Conservation (phyloP, 2,888 invertebrate genomes). For the Lomographa bimaculata region DNA sequence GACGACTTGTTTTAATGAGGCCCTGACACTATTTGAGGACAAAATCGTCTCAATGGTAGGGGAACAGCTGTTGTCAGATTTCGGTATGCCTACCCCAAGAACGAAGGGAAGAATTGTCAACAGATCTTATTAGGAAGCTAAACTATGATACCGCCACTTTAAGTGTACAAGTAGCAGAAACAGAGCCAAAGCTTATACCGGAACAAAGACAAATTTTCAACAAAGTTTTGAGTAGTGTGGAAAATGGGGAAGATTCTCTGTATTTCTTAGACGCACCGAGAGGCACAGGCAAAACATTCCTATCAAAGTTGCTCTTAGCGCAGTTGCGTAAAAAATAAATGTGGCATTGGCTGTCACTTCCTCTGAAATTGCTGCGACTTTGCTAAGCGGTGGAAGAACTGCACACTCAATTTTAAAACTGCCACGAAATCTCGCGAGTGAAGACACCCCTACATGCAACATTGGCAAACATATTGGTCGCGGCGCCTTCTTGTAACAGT, state of each 20-base stretch:
- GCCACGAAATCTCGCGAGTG: constrained; percentile 29
- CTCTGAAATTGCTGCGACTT: constrained; percentile 25
- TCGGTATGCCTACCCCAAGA: neutral
- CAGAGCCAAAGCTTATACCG: constrained; percentile 3
- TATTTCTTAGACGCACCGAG: constrained; percentile 28
- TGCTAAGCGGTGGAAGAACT: constrained; percentile 23
- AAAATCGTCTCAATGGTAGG: constrained; percentile 1
- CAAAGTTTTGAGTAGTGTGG: no score
- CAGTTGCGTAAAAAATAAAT: constrained; percentile 19
- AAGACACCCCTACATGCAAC: constrained; percentile 33
- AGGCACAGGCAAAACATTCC: constrained; percentile 35
- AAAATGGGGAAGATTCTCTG: no score
- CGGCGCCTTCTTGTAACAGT: constrained; percentile 29
- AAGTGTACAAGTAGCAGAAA: no score
- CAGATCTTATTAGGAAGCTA: no score
- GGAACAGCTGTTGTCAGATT: constrained; percentile 2
- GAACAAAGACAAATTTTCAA: constrained; percentile 21
- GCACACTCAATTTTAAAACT: constrained; percentile 33
- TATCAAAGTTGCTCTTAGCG: constrained; percentile 29
- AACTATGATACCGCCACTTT: no score
- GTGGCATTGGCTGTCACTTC: constrained; percentile 30
- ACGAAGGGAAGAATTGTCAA: constrained; percentile 3
- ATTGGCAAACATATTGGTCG: constrained; percentile 31
- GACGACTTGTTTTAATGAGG: neutral
- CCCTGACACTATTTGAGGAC: constrained; percentile 1